phyloP scores from a whole-genome alignment of 2,888 invertebrate species.

The Dolichomitus sp. region DNA sequence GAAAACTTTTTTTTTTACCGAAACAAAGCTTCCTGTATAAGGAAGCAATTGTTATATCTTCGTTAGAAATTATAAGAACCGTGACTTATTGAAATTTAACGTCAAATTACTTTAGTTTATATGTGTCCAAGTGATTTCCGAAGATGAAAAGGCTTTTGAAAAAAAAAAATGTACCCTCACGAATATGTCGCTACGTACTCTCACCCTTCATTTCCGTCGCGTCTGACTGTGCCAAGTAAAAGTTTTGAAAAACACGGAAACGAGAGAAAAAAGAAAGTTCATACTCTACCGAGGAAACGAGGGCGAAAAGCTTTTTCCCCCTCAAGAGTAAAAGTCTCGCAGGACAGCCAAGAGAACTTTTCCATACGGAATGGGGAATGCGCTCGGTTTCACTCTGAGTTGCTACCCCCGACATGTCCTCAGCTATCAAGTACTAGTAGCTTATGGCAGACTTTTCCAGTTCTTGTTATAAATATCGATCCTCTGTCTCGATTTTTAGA shows the following conservation, averaged over 20 bases:
- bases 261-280: conserved; percentile 27
- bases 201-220: conserved; percentile 17
- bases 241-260: conserved; percentile 41
- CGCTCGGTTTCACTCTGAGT: conserved; percentile 67
- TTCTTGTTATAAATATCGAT: background rate
- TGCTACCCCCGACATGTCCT: conserved; percentile 1
- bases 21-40: too few relatives aligned
- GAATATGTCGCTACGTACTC: conserved; percentile 1
- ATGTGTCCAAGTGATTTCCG: conserved; percentile 1
- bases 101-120: background rate
- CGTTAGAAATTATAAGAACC: background rate
- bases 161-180: conserved; percentile 3
- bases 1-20: too few relatives aligned
- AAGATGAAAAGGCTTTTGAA: background rate
- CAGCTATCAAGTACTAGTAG: background rate
- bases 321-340: conserved; percentile 32
- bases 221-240: conserved; percentile 28
- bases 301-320: conserved; percentile 21
- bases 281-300: conserved; percentile 26
- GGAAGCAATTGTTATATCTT: background rate
- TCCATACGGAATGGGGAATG: conserved; percentile 73
- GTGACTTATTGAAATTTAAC: background rate
- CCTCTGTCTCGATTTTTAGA: background rate
- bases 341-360: conserved; percentile 70
- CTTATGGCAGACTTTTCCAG: conserved; percentile 1